Conservation (phyloP, 2,888 invertebrate genomes). For the Cordilura impudica region DNA sequence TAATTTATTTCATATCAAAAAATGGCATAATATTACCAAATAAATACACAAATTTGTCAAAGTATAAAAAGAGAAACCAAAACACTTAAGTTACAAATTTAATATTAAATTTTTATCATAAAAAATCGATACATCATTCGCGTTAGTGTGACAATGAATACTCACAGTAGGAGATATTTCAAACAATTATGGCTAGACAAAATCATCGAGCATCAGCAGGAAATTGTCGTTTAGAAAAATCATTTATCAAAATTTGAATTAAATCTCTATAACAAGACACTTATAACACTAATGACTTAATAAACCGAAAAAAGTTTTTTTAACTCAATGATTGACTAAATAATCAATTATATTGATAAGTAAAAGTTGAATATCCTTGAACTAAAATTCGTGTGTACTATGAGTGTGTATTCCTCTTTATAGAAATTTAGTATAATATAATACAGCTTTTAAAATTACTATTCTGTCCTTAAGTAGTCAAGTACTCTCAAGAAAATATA, state of each 20-base stretch:
- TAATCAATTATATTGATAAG: conserved; percentile 37
- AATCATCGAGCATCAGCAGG: neutral
- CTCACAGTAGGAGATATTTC: neutral
- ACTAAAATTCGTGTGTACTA: no score
- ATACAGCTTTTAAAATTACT: neutral
- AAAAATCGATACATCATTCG: neutral
- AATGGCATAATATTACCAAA: neutral
- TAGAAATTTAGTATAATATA: conserved; percentile 24
- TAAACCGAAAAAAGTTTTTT: conserved; percentile 13
- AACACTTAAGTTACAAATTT: no score
- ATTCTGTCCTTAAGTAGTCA: no score
- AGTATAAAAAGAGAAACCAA: no score
- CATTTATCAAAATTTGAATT: conserved; percentile 9
- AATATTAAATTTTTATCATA: neutral
- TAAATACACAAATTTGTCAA: neutral
- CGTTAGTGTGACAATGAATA: no score
- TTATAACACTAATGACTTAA: conserved; percentile 32
- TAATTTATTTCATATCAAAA: neutral
- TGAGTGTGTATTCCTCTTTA: no score
- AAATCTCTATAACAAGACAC: neutral
- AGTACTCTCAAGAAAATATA: no score
- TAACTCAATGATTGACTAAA: neutral
- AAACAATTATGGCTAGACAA: conserved; percentile 3
- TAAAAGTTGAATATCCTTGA: conserved; percentile 48
- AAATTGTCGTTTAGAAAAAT: neutral